Base-by-base conservation (phyloP, 1,140 invertebrate genomes). In the Trypoxylus dichotomus region DNA sequence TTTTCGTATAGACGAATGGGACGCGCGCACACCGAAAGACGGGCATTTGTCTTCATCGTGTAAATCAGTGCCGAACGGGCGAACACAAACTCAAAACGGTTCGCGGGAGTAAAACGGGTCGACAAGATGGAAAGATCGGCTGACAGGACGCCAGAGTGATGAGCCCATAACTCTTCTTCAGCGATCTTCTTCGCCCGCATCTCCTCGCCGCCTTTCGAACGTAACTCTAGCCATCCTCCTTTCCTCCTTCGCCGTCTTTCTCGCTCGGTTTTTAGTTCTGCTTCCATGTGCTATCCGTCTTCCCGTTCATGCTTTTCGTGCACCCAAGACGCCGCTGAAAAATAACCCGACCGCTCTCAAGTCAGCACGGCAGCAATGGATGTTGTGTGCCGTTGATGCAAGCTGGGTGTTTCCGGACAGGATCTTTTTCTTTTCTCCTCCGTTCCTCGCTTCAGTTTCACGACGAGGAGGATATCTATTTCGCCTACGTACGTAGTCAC, bases 41-140 rank as follows among this genome's bases (percentile, higher is more conserved):
- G 63, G 77, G 60, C 74, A 80, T 80, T 80, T 80, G 79, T 80
- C 82, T 82, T 81, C 83, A 81, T 82, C 81, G 80, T 81, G 81
- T 83, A 83, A 83, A 83, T 83, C 83, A 83, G 83, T 83, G 83
- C 81, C 79, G 82, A 81, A 77, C 60, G 24, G 81, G 83, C 82
- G 78, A 81, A 82, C 82, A 82, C 81, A 82, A 83, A 82, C 82
- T 83, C 78, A 76, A 79, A 80, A 76, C 81, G 80, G 79, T 79
- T 80, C 79, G 81, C 79, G 47, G n/a, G 47, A 54, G 47, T 54
- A 54, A 54, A 54, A 54, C 47, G 47, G 47, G 63, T 71, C 63
- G 63, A 29, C 63, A 29, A 32, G 63, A 32, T 71, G 63, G 63
- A 71, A 71, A 71, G 63, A 71, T 54, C 81, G 81, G 74, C 82